Percentiles rank a stretch among this genome's conserved stretches.
These are phyloP conservation scores for Picus viridis DNA, from an alignment of 2,797 vertebrate genomes.

Conservation along the genomic window DNA sequence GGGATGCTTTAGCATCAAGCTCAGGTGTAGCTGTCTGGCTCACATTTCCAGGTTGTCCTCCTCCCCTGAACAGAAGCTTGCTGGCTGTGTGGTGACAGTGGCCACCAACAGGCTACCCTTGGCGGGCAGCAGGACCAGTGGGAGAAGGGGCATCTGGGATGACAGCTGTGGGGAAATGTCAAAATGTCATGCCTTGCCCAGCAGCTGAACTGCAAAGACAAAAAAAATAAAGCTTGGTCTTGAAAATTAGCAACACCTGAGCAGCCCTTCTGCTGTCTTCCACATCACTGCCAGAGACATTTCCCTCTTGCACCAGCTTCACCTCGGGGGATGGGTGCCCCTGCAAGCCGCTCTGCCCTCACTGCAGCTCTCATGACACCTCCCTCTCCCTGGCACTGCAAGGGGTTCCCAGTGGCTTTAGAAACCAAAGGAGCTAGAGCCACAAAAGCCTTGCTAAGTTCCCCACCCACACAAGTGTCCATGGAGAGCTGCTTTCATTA, in stretches of 20 bases:
- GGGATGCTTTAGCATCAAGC: background rate
- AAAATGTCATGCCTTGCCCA: background rate
- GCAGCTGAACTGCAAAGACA: background rate
- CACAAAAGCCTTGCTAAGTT: background rate
- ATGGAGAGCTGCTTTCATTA: background rate
- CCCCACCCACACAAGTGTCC: background rate
- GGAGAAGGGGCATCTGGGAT: rapidly evolving
- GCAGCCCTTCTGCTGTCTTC: background rate
- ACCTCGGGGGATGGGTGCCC: background rate
- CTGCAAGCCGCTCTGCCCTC: background rate
- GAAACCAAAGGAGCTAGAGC: background rate
- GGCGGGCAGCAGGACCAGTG: background rate
- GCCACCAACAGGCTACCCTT: background rate
- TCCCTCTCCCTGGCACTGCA: rapidly evolving
- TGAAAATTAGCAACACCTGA: constrained; percentile 65
- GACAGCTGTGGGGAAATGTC: rapidly evolving
- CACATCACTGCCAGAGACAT: constrained; percentile 43
- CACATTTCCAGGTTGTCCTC: background rate
- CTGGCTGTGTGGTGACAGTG: rapidly evolving
- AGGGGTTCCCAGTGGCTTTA: background rate
- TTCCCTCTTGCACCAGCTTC: background rate
- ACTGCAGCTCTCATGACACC: background rate
- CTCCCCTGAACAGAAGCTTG: background rate
- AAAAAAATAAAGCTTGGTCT: background rate
- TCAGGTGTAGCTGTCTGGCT: background rate